Evolutionary conservation across 2,797 vertebrate species (phyloP), one percentile per base, ranked within the genome.

Genomic region (Silurus aristotelis): DNA sequence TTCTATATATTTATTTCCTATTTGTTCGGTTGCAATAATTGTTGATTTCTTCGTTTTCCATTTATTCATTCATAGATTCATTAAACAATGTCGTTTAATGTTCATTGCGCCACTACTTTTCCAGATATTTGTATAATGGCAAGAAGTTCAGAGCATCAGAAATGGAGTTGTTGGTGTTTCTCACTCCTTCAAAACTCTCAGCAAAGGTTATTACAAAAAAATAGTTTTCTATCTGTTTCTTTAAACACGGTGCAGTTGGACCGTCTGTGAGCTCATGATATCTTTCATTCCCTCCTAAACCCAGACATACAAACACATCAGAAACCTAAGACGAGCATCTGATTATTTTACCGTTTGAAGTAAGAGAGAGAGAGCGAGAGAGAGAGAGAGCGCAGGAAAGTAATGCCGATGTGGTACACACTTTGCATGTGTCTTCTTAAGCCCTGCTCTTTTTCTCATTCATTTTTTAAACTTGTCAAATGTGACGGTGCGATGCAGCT

Each of bases 381-480:
- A 71, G 58, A 82, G 64, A 80, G 88, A 84, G 81, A 27, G 64
- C 12, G 38, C 64, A 31, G 27, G 13, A 55, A 75, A 58, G 61
- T 52, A 84, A 78, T 83, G 46, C 71, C 75, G 72, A 83, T 81
- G 76, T 20, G 48, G 70, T 82, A 46, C 61, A 83, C 68, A 67
- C 43, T 17, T 79, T 83, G 31, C 3, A 6, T 25, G 19, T n/a
- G 17, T 52, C 20, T 22, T 83, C 55, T 88, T 86, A 86, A 85
- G 79, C 68, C 84, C 80, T 55, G 19, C 75, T 84, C 83, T 76
- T 85, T 80, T 76, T 78, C 55, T 48, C 43, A 27, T 25, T 76
- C 66, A 80, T 75, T 88, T 86, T 88, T 85, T 86, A 86, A 89
- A 85, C 80, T 83, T 66, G 79, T 84, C 82, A 85, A 83, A 86